These are phyloP conservation scores for Limosa lapponica DNA, from an alignment of 2,797 vertebrate species.

Conservation along the genomic window DNA sequence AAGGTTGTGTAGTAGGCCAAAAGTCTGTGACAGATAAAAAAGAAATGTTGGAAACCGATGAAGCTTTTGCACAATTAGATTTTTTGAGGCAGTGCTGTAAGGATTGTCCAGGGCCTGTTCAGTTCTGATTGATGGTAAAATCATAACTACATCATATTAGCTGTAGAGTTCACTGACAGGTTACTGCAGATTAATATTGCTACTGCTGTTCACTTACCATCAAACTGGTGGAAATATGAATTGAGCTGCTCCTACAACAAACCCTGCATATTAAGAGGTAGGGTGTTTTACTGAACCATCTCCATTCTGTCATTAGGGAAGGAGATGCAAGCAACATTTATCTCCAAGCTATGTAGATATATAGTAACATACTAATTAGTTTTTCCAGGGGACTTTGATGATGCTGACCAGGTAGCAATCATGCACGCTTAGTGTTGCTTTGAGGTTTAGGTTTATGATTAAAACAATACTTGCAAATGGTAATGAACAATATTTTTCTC, in stretches of 20 bases:
- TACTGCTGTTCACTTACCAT: conserved; percentile 91
- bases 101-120: conserved; percentile 89
- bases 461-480: conserved; percentile 8
- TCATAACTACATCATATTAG: conserved; percentile 97
- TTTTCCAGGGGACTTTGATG: conserved; percentile 31
- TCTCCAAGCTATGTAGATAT: conserved; percentile 64
- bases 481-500: conserved; percentile 10
- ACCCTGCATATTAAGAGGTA: conserved; percentile 81
- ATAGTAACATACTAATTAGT: conserved; percentile 59
- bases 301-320: conserved; percentile 56
- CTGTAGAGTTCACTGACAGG: conserved; percentile 94
- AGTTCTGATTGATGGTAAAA: conserved; percentile 97
- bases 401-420: conserved; percentile 46
- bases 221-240: conserved; percentile 84
- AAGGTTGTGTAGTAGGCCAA: conserved; percentile 85
- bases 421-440: not conserved
- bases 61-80: conserved; percentile 98
- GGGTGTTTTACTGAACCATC: conserved; percentile 71
- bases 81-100: conserved; percentile 90
- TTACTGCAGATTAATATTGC: conserved; percentile 93
- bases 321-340: conserved; percentile 74
- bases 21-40: conserved; percentile 88
- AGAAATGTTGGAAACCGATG: conserved; percentile 97
- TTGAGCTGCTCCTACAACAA: conserved; percentile 81
- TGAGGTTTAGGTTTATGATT: conserved; percentile 33